Evolutionary conservation across 2,113 vertebrate species (phyloP), one percentile per base, ranked within the genome.

Genomic region (Sinocyclocheilus anshuiensis): DNA sequence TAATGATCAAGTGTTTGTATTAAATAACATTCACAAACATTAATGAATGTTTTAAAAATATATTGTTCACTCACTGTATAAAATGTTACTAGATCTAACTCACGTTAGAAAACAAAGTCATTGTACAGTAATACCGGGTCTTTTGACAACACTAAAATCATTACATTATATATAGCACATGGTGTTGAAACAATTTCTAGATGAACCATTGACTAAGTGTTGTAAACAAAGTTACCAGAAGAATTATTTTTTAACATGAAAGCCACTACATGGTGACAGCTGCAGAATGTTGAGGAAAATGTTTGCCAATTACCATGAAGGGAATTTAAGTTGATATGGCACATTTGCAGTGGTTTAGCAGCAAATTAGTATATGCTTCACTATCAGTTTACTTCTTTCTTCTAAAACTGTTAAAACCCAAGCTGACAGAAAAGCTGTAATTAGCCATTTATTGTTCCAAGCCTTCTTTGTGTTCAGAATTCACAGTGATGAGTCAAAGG

Each of bases 221-320:
- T 29, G 26, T 29, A 36, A 36, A 36, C 4, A 65, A 65, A 65
- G 22, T 61, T 11, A 9, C 22, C 59, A 0, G 13, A 67, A 15
- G 0, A 65, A 16, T 16, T 67, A 16, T 16, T 67, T 67, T 42
- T 50, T 50, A 50, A 50, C 74, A 50, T 83, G 39, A 79, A 45
- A 76, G 36, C n/a, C 39, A 42, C 69, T 71, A 89, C 72, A 83
- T 67, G 86, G 42, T n/a, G 13, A 15, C 84, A 74, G 20, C 74
- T 50, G 50, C 61, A 9, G 53, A 85, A 50, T 69, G 18, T 67
- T 59, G 45, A 69, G 63, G 13, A 29, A 12, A 67, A 67, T 67
- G 6, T 67, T 29, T 67, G 26, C 48, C 55, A 80, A 81, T 86
- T 83, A 86, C 75, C 84, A 84, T 24, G 33, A 88, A 87, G 78